Evolutionary conservation across 2,113 vertebrate genomes (phyloP).

Genomic region (Empidonax traillii): DNA sequence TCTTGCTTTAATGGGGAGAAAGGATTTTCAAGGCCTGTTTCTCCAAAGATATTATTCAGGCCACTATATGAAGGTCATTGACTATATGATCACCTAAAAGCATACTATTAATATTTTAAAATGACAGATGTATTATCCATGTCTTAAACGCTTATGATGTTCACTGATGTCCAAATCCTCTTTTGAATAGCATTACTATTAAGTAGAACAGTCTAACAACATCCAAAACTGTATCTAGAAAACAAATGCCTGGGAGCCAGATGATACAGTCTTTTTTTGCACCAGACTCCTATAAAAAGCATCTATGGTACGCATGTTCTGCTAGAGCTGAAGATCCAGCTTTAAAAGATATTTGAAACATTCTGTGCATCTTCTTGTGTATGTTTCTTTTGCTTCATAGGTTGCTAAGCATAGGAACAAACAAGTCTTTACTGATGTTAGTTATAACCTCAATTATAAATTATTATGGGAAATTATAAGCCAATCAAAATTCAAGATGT

Average conservation of each 20-base stretch:
- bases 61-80: background rate
- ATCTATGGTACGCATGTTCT: background rate
- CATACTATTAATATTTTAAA: background rate
- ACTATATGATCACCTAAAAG: background rate
- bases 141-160: background rate
- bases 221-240: background rate
- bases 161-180: constrained; percentile 33
- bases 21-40: background rate
- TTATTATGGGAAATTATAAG: background rate
- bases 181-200: background rate
- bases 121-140: background rate
- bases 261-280: background rate
- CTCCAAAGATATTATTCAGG: background rate
- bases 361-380: background rate
- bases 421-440: background rate
- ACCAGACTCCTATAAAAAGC: background rate
- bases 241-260: constrained; percentile 3
- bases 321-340: background rate
- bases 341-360: background rate
- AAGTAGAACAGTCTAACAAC: constrained; percentile 5
- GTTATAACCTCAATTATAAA: background rate
- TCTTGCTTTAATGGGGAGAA: background rate
- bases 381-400: background rate
- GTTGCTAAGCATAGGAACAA: background rate
- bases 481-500: background rate